A percentile compares a stretch with the other conserved stretches of the same genome.
Conservation (phyloP, 2,113 vertebrate species). For the Neoarius graeffei region DNA sequence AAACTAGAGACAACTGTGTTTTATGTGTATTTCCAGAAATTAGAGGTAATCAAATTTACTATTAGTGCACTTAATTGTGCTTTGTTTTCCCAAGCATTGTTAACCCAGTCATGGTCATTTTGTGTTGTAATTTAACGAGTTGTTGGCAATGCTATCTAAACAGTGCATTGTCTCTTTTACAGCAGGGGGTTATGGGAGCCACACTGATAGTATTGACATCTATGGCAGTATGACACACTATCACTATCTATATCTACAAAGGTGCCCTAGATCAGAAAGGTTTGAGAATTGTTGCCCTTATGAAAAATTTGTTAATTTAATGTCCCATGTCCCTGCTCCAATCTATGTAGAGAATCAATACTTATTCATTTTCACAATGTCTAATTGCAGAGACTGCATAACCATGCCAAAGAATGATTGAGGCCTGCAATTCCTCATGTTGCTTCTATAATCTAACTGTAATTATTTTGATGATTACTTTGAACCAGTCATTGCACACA, state of each 20-base stretch:
- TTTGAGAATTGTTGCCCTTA: not conserved
- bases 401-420: not conserved
- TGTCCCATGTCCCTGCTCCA: not conserved
- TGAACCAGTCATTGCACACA: not conserved
- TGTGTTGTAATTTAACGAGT: not conserved
- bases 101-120: too few species aligned
- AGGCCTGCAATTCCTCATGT: constrained; percentile 2
- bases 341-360: not conserved
- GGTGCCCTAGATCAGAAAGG: not conserved
- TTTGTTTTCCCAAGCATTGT: too few species aligned
- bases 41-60: not conserved
- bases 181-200: not conserved
- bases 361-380: not conserved
- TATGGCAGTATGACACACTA: not conserved
- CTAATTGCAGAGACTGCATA: constrained; percentile 4
- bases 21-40: not conserved
- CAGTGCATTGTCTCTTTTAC: not conserved
- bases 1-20: not conserved
- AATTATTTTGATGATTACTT: constrained; percentile 32
- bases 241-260: not conserved
- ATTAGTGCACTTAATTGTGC: not conserved
- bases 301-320: too few species aligned
- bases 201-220: not conserved
- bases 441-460: constrained; percentile 5
- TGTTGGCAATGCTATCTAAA: not conserved